A percentile compares a stretch with the other conserved stretches of the same genome.
These are phyloP conservation scores for Poecilia velifera DNA, from an alignment of 2,797 vertebrate genomes.

Conservation along the genomic window DNA sequence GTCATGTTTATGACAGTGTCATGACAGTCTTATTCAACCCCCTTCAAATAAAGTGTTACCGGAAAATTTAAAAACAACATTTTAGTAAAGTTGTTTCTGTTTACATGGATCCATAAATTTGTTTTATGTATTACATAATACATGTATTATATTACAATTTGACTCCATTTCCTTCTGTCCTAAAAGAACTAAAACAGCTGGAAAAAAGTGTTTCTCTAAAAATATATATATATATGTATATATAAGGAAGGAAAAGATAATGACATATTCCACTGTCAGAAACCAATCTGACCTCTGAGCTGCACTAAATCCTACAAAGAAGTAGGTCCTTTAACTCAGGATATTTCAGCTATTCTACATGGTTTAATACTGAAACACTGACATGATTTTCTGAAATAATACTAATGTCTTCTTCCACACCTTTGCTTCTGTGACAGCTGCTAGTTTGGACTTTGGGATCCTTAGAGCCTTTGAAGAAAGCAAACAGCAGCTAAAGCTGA, in stretches of 20 bases:
- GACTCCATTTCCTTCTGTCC: no score
- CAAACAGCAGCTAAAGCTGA: constrained; percentile 82
- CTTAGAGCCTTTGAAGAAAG: constrained; percentile 83
- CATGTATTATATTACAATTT: neutral
- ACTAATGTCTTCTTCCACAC: neutral
- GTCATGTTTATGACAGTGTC: no score
- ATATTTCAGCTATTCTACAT: neutral
- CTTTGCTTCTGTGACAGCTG: constrained; percentile 74
- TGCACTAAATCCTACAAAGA: neutral
- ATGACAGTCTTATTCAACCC: no score
- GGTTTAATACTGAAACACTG: neutral
- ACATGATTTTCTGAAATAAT: neutral
- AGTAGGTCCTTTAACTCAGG: neutral
- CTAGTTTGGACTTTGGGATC: constrained; percentile 86
- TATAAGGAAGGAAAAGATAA: neutral
- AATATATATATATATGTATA: neutral
- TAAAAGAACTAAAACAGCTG: neutral
- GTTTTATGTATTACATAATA: no score
- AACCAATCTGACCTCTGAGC: no score
- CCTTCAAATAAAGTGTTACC: no score
- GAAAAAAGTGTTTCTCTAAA: neutral
- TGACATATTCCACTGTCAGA: neutral
- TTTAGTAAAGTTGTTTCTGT: neutral
- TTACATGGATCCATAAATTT: neutral
- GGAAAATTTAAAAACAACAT: neutral